Percentiles rank a stretch among this genome's conserved stretches.
phyloP scores from a whole-genome alignment of 2,113 vertebrate genomes.

The Heloderma charlesbogerti region DNA sequence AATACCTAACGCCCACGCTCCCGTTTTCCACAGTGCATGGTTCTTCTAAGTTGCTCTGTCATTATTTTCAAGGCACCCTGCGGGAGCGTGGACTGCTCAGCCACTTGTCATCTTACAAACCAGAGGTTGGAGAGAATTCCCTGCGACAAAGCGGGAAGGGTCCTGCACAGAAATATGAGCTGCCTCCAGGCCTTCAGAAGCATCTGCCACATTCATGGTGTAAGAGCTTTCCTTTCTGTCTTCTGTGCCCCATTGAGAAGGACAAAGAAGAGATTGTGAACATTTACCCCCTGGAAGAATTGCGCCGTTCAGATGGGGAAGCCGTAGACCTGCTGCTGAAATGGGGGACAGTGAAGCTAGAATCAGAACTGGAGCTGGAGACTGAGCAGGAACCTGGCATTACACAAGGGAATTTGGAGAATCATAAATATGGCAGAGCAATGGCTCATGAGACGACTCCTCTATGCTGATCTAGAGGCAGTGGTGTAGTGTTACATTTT shows the following conservation, averaged over 20 bases:
- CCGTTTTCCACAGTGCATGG: not conserved
- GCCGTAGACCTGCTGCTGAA: slow-evolving; percentile 72
- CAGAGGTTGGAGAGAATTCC: not conserved
- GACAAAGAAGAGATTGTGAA: slow-evolving; percentile 32
- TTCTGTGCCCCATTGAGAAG: slow-evolving; percentile 72
- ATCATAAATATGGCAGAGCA: accelerated
- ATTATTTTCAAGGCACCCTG: slow-evolving; percentile 68
- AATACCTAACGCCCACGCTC: not conserved
- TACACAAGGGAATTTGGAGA: not conserved
- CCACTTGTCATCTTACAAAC: not conserved
- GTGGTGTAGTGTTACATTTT: no score
- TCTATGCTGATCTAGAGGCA: not conserved
- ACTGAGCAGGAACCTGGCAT: not conserved
- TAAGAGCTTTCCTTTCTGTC: slow-evolving; percentile 69
- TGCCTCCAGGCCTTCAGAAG: slow-evolving; percentile 61
- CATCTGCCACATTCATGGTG: slow-evolving; percentile 58
- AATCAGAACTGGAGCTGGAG: slow-evolving; percentile 27
- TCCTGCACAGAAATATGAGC: slow-evolving; percentile 52
- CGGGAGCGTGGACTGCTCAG: slow-evolving; percentile 77
- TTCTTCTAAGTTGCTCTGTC: not conserved
- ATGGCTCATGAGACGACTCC: slow-evolving; percentile 26
- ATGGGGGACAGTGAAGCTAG: not conserved
- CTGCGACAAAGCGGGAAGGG: not conserved
- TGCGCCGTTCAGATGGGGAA: slow-evolving; percentile 59
- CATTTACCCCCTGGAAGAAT: slow-evolving; percentile 21